A percentile compares a stretch with the other conserved stretches of the same genome.
These are phyloP conservation scores for Drosophila nasuta DNA, from an alignment of 1,140 invertebrate genomes.

Conservation along the genomic window DNA sequence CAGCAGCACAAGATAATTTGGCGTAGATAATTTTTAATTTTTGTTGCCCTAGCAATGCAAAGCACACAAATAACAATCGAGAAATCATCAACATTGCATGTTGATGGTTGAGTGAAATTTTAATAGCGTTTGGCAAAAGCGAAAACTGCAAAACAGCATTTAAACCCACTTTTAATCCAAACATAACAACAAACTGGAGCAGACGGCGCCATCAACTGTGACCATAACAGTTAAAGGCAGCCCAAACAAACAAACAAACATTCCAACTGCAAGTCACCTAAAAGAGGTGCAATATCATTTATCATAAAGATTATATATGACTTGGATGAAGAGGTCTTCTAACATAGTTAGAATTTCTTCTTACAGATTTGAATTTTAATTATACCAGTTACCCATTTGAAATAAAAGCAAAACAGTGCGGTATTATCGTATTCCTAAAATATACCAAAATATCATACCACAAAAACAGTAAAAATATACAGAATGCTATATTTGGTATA, in stretches of 20 bases:
- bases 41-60: conserved; percentile 34
- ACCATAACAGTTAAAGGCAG: conserved; percentile 42
- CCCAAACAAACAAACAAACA: neutral
- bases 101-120: conserved; percentile 42
- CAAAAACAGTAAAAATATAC: too few relatives aligned
- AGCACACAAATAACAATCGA: conserved; percentile 43
- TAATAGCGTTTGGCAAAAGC: conserved; percentile 52
- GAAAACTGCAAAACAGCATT: conserved; percentile 53
- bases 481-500: too few relatives aligned
- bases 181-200: conserved; percentile 48
- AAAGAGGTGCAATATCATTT: neutral
- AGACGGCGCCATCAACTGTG: conserved; percentile 54
- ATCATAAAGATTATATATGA: too few relatives aligned
- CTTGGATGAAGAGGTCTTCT: too few relatives aligned
- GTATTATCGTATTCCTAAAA: too few relatives aligned
- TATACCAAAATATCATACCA: too few relatives aligned
- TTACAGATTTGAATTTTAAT: too few relatives aligned
- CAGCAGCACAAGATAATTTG: conserved; percentile 51
- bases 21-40: conserved; percentile 68
- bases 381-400: too few relatives aligned
- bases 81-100: conserved; percentile 67
- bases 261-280: neutral
- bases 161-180: neutral
- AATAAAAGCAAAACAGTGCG: too few relatives aligned
- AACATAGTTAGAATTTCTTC: too few relatives aligned